Conservation (phyloP, 1,140 invertebrate genomes). For the Drosophila ficusphila region DNA sequence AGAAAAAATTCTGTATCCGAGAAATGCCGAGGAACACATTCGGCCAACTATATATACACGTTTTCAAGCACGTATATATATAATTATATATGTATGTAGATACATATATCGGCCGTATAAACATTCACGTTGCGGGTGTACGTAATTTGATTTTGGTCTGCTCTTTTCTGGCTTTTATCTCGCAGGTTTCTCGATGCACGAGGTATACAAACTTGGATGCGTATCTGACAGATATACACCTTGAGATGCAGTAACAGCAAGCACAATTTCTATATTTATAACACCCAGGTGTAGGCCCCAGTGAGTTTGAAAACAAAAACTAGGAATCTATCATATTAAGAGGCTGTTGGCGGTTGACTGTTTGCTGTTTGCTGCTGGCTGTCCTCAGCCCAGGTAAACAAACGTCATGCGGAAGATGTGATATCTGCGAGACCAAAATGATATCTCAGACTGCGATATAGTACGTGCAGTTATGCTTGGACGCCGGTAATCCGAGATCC, state of each 20-base stretch:
- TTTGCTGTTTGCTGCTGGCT: constrained; percentile 5
- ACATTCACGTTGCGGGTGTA: constrained; percentile 71
- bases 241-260: constrained; percentile 23
- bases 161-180: constrained; percentile 23
- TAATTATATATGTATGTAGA: constrained; percentile 24
- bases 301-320: neutral
- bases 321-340: constrained; percentile 30
- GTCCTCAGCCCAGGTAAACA: constrained; percentile 34
- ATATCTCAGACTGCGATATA: constrained; percentile 52
- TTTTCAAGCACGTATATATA: constrained; percentile 28
- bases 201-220: constrained; percentile 19
- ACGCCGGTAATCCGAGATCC: constrained; percentile 64
- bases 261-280: constrained; percentile 32
- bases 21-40: constrained; percentile 56
- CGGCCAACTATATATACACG: constrained; percentile 38
- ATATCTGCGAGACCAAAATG: constrained; percentile 21
- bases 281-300: constrained; percentile 31
- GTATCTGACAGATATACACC: constrained; percentile 64
- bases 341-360: constrained; percentile 7
- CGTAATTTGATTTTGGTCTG: constrained; percentile 69
- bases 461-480: constrained; percentile 80
- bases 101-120: constrained; percentile 57
- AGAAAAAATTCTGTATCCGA: constrained; percentile 68
- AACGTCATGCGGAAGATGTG: constrained; percentile 74
- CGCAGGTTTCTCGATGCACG: constrained; percentile 57